Evolutionary conservation across 2,113 vertebrate species (phyloP).

Genomic region (Desmodus rotundus): DNA sequence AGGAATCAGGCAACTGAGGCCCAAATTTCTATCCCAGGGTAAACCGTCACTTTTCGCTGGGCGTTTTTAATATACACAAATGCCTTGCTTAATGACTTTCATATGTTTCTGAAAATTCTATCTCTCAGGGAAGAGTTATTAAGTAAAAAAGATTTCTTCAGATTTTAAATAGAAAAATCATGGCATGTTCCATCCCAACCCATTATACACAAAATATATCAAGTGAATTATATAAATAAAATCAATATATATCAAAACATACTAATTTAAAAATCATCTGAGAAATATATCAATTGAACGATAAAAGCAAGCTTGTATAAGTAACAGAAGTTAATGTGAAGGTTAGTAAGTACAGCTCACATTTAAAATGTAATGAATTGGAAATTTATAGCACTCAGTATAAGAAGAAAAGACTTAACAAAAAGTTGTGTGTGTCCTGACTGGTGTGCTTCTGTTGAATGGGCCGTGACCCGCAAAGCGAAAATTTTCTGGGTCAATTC

Average conservation of each 20-base stretch:
- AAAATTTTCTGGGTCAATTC: too few species aligned
- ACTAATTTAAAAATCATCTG: not conserved
- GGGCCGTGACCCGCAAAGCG: too few species aligned
- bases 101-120: constrained; percentile 9
- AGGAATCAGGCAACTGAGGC: not conserved
- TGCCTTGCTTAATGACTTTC: not conserved
- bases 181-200: not conserved
- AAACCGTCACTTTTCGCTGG: not conserved
- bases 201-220: not conserved
- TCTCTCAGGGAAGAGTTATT: not conserved
- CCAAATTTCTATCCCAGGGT: not conserved
- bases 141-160: not conserved
- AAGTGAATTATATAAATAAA: not conserved
- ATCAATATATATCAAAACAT: not conserved
- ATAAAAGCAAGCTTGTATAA: not conserved
- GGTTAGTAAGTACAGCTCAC: not conserved
- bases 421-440: not conserved
- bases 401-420: not conserved
- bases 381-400: not conserved
- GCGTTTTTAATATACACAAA: not conserved
- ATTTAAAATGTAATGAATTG: not conserved
- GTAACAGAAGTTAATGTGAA: not conserved
- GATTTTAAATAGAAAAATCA: not conserved
- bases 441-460: too few species aligned
- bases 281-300: not conserved